Conservation (phyloP, 2,113 vertebrate species). For the Platysternon megacephalum region DNA sequence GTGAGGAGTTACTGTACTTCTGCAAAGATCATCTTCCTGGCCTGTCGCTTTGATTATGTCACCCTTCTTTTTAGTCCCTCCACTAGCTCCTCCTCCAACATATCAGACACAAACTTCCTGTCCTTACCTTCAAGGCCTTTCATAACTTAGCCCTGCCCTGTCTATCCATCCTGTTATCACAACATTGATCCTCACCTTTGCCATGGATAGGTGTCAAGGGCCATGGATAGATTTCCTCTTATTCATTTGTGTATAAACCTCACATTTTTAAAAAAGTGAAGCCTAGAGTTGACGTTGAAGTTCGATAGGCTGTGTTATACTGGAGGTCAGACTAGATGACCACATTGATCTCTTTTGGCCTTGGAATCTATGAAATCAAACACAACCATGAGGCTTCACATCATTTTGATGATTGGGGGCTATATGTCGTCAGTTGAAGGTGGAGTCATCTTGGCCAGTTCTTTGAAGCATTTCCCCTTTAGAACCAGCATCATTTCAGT, state of each 20-base stretch:
- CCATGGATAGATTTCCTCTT: neutral
- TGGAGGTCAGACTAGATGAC: too few relatives aligned
- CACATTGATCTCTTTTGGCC: too few relatives aligned
- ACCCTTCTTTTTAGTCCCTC: neutral
- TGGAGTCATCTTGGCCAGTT: neutral
- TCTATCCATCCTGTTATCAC: neutral
- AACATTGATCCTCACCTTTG: neutral
- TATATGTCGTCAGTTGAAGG: neutral
- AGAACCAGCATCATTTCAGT: neutral
- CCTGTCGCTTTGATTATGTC: neutral
- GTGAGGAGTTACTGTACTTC: neutral
- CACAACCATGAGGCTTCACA: too few relatives aligned
- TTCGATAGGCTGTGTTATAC: too few relatives aligned
- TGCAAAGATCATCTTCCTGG: neutral
- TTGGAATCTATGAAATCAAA: too few relatives aligned
- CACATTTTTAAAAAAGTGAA: neutral
- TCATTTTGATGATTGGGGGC: neutral
- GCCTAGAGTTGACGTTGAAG: neutral
- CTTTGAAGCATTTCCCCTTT: neutral
- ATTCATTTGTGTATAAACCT: neutral
- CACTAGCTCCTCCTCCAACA: neutral
- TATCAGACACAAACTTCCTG: neutral
- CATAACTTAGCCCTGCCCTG: neutral
- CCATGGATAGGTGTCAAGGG: neutral
- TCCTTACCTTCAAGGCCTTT: neutral